phyloP scores from a whole-genome alignment of 2,888 invertebrate species.

The Macrophya annulata region DNA sequence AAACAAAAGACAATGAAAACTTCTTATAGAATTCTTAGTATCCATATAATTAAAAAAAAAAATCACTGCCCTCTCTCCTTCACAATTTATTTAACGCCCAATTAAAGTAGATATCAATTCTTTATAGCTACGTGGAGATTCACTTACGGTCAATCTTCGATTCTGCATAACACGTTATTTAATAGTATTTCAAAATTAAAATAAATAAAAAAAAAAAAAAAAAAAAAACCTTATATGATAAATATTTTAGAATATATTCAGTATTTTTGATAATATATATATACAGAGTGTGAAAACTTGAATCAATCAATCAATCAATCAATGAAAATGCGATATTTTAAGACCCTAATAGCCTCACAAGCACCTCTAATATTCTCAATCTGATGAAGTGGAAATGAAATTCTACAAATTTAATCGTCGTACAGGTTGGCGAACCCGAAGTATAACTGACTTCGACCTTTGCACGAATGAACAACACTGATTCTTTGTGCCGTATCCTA shows the following conservation, averaged over 20 bases:
- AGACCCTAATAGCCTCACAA: background rate
- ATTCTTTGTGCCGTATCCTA: background rate
- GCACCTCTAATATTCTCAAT: background rate
- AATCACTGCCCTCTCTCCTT: background rate
- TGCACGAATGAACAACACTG: background rate
- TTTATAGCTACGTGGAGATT: background rate
- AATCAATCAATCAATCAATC: too few relatives aligned
- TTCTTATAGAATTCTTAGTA: background rate
- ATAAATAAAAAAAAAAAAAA: too few relatives aligned
- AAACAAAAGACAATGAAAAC: too few relatives aligned
- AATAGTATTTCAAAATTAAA: background rate
- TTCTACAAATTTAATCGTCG: background rate
- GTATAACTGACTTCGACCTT: background rate
- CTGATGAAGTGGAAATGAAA: background rate
- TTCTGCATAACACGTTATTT: background rate
- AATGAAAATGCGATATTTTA: background rate
- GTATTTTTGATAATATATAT: background rate
- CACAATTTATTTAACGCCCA: background rate
- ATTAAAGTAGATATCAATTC: background rate
- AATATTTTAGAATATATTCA: background rate
- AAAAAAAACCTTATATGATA: too few relatives aligned
- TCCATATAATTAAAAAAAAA: background rate
- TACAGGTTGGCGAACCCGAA: background rate
- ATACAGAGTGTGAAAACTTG: background rate
- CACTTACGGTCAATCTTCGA: conserved; percentile 11